Evolutionary conservation across 23 tunicate genomes (phyloP).

Genomic region (Pegea sp.): DNA sequence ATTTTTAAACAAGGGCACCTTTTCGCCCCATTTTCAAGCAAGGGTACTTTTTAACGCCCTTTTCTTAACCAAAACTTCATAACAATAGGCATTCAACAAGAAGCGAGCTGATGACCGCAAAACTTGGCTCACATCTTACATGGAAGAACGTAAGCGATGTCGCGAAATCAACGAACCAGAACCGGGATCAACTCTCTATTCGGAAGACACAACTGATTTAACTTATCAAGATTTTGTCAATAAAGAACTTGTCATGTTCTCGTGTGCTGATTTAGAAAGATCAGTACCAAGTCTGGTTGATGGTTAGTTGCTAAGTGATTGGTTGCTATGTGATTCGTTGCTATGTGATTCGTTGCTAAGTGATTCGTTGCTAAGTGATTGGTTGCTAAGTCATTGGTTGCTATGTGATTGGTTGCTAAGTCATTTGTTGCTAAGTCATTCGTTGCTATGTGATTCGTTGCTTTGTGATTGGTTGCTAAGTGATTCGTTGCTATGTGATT

Average conservation of each 20-base stretch:
- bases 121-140: slow-evolving; percentile 73
- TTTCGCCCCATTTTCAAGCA: too few relatives aligned
- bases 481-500: too few relatives aligned
- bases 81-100: slow-evolving; percentile 69
- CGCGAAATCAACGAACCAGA: slow-evolving; percentile 49
- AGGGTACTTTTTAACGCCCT: too few relatives aligned
- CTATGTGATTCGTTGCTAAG: too few relatives aligned
- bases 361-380: too few relatives aligned
- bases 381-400: too few relatives aligned
- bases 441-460: background rate
- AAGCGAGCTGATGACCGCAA: slow-evolving; percentile 94
- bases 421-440: too few relatives aligned
- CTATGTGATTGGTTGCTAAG: too few relatives aligned
- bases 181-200: slow-evolving; percentile 45
- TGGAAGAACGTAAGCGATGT: slow-evolving; percentile 72
- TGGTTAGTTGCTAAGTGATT: slow-evolving; percentile 17
- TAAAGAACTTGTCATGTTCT: slow-evolving; percentile 88
- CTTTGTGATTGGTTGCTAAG: slow-evolving; percentile 12
- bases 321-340: too few relatives aligned
- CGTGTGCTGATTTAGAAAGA: slow-evolving; percentile 87
- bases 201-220: slow-evolving; percentile 33
- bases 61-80: too few relatives aligned
- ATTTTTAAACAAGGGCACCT: too few relatives aligned
- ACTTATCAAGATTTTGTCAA: slow-evolving; percentile 80
- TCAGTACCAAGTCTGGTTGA: slow-evolving; percentile 76